Evolutionary conservation across 2,113 vertebrate genomes (phyloP).

Genomic region (Tragelaphus buxtoni): DNA sequence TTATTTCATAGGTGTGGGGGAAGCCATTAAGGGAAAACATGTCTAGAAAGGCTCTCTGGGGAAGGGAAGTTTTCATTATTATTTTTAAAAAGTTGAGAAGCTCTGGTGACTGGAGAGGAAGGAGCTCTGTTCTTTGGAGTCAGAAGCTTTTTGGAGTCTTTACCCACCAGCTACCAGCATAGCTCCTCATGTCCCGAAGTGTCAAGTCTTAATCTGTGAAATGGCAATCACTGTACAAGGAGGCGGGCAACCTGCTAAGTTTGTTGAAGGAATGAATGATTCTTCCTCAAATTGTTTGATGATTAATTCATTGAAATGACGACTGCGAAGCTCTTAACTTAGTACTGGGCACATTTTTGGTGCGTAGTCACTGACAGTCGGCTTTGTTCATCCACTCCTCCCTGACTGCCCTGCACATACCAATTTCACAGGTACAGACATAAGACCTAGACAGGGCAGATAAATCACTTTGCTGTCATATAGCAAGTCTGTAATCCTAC

Average conservation of each 20-base stretch:
- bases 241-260: neutral
- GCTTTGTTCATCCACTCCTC: neutral
- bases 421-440: neutral
- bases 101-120: neutral
- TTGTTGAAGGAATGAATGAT: neutral
- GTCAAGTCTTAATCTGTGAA: neutral
- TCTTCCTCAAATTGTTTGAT: neutral
- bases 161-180: neutral
- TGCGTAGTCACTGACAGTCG: neutral
- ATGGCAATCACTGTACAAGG: rapidly evolving
- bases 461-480: neutral
- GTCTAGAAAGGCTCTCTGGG: neutral
- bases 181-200: neutral
- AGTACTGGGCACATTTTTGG: neutral
- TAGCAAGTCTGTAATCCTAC: neutral
- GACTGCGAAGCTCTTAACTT: neutral
- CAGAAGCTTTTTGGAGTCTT: neutral
- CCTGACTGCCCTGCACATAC: neutral
- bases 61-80: neutral
- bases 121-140: neutral
- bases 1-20: neutral
- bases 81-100: neutral
- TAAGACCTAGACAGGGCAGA: neutral
- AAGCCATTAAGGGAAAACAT: neutral
- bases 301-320: neutral